These are phyloP conservation scores for Decapterus maruadsi DNA, from an alignment of 2,797 vertebrate species.

Conservation along the genomic window DNA sequence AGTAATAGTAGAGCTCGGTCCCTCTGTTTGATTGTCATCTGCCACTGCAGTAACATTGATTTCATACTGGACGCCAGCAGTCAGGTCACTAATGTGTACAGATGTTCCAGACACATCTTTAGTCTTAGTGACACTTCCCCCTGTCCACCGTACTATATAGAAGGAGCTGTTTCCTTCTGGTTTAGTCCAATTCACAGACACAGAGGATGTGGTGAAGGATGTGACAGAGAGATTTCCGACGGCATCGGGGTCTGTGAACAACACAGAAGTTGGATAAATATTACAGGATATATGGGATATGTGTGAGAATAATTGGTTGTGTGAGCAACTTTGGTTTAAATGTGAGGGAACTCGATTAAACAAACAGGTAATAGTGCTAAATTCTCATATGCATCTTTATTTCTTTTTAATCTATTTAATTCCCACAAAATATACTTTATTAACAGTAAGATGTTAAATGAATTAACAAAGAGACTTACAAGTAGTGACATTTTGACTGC, in stretches of 20 bases:
- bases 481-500: slow-evolving; percentile 32
- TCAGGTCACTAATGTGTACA: neutral
- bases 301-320: too few species aligned
- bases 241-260: slow-evolving; percentile 48
- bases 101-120: neutral
- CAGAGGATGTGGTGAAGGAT: slow-evolving; percentile 32
- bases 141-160: slow-evolving; percentile 14
- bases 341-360: too few species aligned
- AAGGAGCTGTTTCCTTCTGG: slow-evolving; percentile 25
- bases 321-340: too few species aligned
- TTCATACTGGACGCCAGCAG: slow-evolving; percentile 14
- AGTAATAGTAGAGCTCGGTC: neutral
- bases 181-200: slow-evolving; percentile 52
- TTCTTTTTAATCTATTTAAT: neutral
- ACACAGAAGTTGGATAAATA: neutral
- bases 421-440: neutral
- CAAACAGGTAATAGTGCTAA: too few species aligned
- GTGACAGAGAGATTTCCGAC: neutral
- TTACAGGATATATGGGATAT: too few species aligned
- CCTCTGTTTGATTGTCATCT: fast-evolving
- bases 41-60: slow-evolving; percentile 28
- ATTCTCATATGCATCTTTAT: too few species aligned
- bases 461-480: slow-evolving; percentile 54
- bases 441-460: neutral
- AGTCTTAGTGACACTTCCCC: fast-evolving